A percentile compares a stretch with the other conserved stretches of the same genome.
Evolutionary conservation across 1,140 invertebrate genomes (phyloP).

Genomic region (Drosophila santomea): DNA sequence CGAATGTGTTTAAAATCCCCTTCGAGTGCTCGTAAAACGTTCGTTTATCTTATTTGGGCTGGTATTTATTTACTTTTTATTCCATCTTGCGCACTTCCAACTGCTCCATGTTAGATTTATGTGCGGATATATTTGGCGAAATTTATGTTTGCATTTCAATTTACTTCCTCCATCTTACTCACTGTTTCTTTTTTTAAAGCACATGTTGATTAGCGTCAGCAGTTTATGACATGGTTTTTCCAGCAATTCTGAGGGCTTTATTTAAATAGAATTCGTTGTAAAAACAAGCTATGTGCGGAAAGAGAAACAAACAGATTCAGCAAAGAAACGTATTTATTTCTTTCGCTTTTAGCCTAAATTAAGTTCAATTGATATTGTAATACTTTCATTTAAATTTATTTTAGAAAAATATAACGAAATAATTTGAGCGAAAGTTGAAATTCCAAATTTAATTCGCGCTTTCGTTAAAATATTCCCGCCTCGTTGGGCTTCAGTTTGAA

Average conservation of each 20-base stretch:
- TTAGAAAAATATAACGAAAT: background rate
- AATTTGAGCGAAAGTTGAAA: background rate
- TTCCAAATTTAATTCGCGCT: conserved; percentile 2
- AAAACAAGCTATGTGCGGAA: background rate
- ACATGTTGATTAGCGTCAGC: conserved; percentile 66
- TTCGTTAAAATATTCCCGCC: conserved; percentile 19
- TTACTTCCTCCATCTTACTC: conserved; percentile 27
- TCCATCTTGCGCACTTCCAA: conserved; percentile 38
- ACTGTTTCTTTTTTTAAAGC: background rate
- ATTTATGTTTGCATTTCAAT: conserved; percentile 67
- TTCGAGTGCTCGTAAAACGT: conserved; percentile 72
- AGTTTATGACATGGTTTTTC: conserved; percentile 33
- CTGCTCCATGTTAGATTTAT: conserved; percentile 64
- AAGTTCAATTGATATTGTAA: too few relatives aligned
- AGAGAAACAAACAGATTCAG: background rate
- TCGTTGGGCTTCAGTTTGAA: conserved; percentile 24
- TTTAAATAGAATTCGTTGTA: conserved; percentile 1
- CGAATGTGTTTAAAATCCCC: conserved; percentile 68
- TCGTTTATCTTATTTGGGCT: conserved; percentile 55
- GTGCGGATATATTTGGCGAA: conserved; percentile 31
- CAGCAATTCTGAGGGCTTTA: conserved; percentile 20
- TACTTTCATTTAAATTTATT: too few relatives aligned
- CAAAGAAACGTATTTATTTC: background rate
- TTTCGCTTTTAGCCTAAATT: background rate
- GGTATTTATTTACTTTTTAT: conserved; percentile 38